Evolutionary conservation across 2,888 invertebrate species (phyloP), one percentile per base, ranked within the genome.

Genomic region (Mechanitis messenoides): DNA sequence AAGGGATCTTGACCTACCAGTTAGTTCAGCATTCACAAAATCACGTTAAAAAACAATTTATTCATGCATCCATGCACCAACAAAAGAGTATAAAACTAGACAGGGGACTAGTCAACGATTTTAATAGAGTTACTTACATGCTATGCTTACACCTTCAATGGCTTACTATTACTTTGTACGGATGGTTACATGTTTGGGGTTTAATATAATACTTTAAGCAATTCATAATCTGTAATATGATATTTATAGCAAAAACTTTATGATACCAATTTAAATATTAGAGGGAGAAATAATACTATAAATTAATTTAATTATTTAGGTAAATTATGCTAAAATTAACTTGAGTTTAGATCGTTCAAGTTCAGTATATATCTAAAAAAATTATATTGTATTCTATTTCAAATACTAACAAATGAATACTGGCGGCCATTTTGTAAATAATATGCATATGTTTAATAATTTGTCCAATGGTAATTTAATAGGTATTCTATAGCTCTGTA

Each of bases 1-100:
- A 90, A 87, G 83, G 87, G 84, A 87, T 87, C 89, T 87, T 87
- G 89, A 89, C 85, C 87, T 89, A 89, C 89, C 89, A 90, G 90
- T 90, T 89, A 84, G 78, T 83, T 81, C 80, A 76, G 85, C 20
- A 20, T 20, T 20, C 81, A 82, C 79, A 84, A 86, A 73, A 73
- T 72, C 74, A 73, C 73, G 74, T 72, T 75, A 72, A 76, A 78
- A 85, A 87, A 85, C 85, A 87, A 88, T 88, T 87, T 87, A 88
- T 90, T 87, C 88, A 87, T 88, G 85, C 87, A 87, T 84, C 83
- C 83, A 83, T 84, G 83, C 85, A 84, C 76, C 85, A 80, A 88
- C 89, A 90, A 90, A 89, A 83, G 88, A 89, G 86, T 87, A 81
- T 81, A 79, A 87, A 87, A 89, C 87, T 88, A 88, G 87, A 84